These are phyloP conservation scores for Scolopax bukidnonensis DNA, from an alignment of 2,797 vertebrate species.

Conservation along the genomic window DNA sequence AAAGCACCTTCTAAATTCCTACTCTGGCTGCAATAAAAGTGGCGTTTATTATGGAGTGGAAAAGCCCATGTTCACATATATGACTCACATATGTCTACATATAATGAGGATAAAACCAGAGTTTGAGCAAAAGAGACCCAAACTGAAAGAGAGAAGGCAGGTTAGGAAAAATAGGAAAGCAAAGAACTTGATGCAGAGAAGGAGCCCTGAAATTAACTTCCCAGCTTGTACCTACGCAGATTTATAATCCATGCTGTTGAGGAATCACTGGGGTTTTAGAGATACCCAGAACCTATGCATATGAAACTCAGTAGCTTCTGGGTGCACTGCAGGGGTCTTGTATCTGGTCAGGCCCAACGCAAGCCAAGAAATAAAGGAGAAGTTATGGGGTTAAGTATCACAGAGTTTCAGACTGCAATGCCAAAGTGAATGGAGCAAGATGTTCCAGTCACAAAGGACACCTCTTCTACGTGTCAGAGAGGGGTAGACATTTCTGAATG, in stretches of 20 bases:
- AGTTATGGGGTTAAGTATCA: background rate
- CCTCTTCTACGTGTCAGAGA: background rate
- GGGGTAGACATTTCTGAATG: background rate
- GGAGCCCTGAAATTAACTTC: background rate
- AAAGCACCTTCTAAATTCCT: background rate
- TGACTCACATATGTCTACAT: background rate
- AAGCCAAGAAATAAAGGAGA: background rate
- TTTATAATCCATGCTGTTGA: background rate
- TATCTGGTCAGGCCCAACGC: background rate
- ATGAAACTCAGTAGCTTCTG: background rate
- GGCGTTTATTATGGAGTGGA: background rate
- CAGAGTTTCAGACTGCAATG: background rate
- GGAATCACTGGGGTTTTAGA: background rate
- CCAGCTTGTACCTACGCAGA: background rate
- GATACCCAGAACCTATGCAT: background rate
- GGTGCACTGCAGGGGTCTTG: background rate
- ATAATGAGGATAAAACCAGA: background rate
- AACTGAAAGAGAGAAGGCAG: background rate
- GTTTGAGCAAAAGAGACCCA: background rate
- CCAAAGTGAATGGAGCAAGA: background rate
- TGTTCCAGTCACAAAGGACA: background rate
- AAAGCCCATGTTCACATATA: background rate
- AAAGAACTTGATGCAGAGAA: background rate
- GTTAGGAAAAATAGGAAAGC: background rate
- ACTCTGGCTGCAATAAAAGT: background rate